Evolutionary conservation across 2,113 vertebrate species (phyloP).

Genomic region (Hassar affinis): DNA sequence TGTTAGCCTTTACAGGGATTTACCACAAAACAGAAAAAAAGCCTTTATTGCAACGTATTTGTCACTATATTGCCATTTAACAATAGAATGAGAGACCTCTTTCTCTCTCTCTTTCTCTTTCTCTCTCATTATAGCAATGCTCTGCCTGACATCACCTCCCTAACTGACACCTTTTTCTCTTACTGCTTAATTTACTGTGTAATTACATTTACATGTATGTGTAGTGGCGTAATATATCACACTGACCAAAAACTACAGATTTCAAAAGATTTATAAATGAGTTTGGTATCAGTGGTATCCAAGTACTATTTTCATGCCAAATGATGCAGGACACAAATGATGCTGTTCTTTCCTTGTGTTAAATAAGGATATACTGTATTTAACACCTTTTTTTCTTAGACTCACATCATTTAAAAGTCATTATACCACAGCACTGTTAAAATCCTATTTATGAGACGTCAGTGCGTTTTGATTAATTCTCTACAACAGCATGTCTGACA

Average conservation of each 20-base stretch:
- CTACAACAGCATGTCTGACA: neutral
- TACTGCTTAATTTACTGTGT: constrained; percentile 56
- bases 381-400: neutral
- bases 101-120: neutral
- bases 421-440: neutral
- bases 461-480: neutral
- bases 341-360: neutral
- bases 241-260: neutral
- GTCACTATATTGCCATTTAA: neutral
- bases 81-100: neutral
- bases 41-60: neutral
- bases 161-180: constrained; percentile 50
- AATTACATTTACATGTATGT: neutral
- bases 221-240: neutral
- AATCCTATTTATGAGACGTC: neutral
- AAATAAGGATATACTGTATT: neutral
- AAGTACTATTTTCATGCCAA: neutral
- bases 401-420: neutral
- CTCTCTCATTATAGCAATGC: neutral
- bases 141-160: constrained; percentile 63
- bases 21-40: neutral
- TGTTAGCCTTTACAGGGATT: neutral
- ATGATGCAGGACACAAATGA: neutral
- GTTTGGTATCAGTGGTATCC: neutral
- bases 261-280: neutral